These are phyloP conservation scores for Actenoides lindsayi DNA, from an alignment of 2,113 vertebrate genomes.

Conservation along the genomic window DNA sequence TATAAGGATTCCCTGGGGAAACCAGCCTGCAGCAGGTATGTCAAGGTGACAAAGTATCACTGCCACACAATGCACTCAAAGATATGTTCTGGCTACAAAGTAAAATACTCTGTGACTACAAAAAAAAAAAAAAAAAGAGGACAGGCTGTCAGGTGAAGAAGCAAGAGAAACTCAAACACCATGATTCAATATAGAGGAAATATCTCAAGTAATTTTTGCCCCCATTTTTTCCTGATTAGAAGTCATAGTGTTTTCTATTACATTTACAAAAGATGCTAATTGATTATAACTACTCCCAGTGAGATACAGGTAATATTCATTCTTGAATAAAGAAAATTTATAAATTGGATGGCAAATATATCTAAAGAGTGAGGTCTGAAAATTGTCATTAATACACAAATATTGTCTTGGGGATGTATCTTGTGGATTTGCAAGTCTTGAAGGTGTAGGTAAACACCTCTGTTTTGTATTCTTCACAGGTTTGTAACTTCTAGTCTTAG, in stretches of 20 bases:
- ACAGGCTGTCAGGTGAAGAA: neutral
- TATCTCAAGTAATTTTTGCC: neutral
- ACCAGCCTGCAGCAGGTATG: constrained; percentile 7
- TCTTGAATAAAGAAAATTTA: neutral
- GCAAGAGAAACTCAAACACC: neutral
- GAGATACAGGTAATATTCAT: neutral
- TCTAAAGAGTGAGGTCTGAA: neutral
- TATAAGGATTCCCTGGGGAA: constrained; percentile 25
- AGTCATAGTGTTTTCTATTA: neutral
- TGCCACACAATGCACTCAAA: constrained; percentile 2
- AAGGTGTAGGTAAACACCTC: neutral
- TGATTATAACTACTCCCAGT: neutral
- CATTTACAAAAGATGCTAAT: neutral
- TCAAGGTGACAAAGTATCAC: constrained; percentile 51
- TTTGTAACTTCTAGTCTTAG: neutral
- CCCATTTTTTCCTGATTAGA: neutral
- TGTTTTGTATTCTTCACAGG: neutral
- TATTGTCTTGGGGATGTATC: neutral
- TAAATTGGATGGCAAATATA: neutral
- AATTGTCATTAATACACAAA: neutral
- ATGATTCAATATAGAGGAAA: neutral
- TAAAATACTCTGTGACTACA: constrained; percentile 2
- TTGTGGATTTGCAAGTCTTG: neutral
- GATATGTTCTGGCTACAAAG: neutral
- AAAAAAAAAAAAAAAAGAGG: neutral